Evolutionary conservation across 2,888 invertebrate genomes (phyloP), one percentile per base, ranked within the genome.

Genomic region (Temnothorax ravouxi): DNA sequence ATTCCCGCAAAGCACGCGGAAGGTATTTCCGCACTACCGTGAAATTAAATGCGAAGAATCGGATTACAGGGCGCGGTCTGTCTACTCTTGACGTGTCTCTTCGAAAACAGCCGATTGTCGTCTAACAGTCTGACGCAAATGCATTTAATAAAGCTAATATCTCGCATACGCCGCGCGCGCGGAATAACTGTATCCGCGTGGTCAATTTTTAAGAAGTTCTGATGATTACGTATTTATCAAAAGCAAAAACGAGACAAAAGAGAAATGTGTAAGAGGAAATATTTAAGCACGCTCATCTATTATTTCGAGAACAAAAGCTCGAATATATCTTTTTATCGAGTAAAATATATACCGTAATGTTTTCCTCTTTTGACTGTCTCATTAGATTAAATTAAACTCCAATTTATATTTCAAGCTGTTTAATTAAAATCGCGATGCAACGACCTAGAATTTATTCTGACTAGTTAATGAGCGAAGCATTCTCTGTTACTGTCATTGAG

Each of bases 31-130:
- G 41, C 62, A 29, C 61, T n/a, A 56, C 29, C 83, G 59, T 44
- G 2, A 85, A 85, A 88, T 87, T 87, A 87, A 88, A 71, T 72
- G 75, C 54, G 71, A 81, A 81, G 67, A 87, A 67, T 88, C 83
- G 67, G 50, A 87, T 87, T 77, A 85, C 67, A 8, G 29, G 11
- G 44, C 25, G 62, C 34, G 74, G 52, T 84, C 59, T 82, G 67
- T 82, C 83, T 61, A 67, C 21, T 72, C 8, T 21, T n/a, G 34
- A 44, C 18, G 52, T 69, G 71, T 85, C 85, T 88, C 87, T 81
- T 87, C 69, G 84, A 86, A 85, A 86, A 85, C 83, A 84, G 75
- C 71, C 77, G 74, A 85, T 87, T 87, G 74, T 74, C 62, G 18
- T 67, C 56, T 38, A 62, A 54, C 29, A 25, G 15, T 61, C 11